Conservation (phyloP, 2,113 vertebrate species). For the Datnioides undecimradiatus region DNA sequence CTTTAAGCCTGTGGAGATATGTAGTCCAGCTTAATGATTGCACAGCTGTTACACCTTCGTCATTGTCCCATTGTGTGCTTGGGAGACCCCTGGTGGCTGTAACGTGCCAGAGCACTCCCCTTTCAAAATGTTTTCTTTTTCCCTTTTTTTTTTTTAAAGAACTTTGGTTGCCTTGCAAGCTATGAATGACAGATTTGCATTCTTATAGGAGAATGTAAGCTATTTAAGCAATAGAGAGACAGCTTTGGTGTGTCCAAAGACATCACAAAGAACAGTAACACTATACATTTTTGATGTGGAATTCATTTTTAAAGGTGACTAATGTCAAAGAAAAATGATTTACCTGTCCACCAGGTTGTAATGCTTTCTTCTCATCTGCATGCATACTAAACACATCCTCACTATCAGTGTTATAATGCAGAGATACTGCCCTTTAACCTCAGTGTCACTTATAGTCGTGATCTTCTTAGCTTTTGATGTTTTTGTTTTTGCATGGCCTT, state of each 20-base stretch:
- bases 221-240: conserved; percentile 66
- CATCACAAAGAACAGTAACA: conserved; percentile 17
- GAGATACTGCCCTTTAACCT: conserved; percentile 44
- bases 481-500: conserved; percentile 71
- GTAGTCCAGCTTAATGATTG: background rate
- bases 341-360: conserved; percentile 1
- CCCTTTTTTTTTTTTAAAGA: background rate
- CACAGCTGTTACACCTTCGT: conserved; percentile 13
- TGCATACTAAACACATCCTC: conserved; percentile 39
- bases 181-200: conserved; percentile 42
- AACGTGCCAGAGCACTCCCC: conserved; percentile 6
- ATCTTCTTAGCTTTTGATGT: conserved; percentile 38
- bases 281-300: conserved; percentile 31
- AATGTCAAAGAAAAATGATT: conserved; percentile 1
- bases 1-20: background rate
- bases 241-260: conserved; percentile 36
- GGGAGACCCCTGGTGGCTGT: conserved; percentile 72
- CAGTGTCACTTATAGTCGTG: conserved; percentile 35
- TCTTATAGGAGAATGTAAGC: conserved; percentile 58
- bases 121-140: background rate
- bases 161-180: conserved; percentile 55
- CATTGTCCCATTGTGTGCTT: background rate
- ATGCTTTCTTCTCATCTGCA: conserved; percentile 48
- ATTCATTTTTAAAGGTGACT: conserved; percentile 2
- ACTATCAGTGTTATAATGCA: conserved; percentile 36